Evolutionary conservation across 2,888 invertebrate species (phyloP).

Genomic region (Melinopterus prodromus): DNA sequence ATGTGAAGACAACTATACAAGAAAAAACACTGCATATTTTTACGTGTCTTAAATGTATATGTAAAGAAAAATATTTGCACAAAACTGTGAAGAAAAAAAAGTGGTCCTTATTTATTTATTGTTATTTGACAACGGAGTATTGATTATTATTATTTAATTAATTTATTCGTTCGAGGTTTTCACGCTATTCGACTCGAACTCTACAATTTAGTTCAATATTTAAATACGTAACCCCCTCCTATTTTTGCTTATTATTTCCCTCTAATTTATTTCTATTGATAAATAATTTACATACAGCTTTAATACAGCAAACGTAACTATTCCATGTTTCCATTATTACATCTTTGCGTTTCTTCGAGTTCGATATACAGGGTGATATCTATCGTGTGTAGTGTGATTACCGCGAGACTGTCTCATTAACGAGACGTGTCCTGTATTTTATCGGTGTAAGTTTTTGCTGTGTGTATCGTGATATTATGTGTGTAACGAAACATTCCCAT

Average conservation of each 20-base stretch:
- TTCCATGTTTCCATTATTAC: not conserved
- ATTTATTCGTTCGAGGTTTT: not conserved
- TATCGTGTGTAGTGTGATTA: not conserved
- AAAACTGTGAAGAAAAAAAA: not conserved
- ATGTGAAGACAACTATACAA: not conserved
- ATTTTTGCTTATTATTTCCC: not conserved
- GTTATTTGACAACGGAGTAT: not conserved
- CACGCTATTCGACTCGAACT: no score
- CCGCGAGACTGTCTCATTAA: not conserved
- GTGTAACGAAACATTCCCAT: slow-evolving; percentile 4
- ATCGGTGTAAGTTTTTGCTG: not conserved
- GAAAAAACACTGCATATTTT: not conserved
- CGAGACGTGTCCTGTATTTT: not conserved
- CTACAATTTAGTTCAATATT: not conserved
- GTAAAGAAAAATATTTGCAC: not conserved
- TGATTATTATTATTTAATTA: not conserved
- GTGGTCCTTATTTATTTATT: not conserved
- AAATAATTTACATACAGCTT: not conserved
- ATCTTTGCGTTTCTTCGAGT: not conserved
- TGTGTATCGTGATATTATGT: not conserved
- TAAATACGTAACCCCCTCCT: not conserved
- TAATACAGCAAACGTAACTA: not conserved
- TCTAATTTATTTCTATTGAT: not conserved
- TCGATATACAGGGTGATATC: not conserved
- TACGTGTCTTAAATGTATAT: not conserved